phyloP scores from a whole-genome alignment of 2,888 invertebrate genomes.

The Helleia helle region DNA sequence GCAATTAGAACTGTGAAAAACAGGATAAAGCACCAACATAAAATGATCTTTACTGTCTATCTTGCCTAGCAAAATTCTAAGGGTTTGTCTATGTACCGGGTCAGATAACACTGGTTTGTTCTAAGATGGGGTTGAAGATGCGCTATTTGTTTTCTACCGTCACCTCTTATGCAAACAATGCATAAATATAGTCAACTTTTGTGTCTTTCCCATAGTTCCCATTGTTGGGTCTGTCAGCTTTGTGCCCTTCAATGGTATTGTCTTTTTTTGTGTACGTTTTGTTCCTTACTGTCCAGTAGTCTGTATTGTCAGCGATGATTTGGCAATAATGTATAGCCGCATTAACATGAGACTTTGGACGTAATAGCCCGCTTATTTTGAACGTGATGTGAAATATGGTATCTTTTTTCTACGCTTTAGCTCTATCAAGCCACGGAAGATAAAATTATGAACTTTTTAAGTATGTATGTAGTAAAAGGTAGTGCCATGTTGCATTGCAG shows the following conservation, averaged over 20 bases:
- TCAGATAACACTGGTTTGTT: constrained; percentile 29
- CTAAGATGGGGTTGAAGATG: constrained; percentile 48
- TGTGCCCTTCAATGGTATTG: constrained; percentile 41
- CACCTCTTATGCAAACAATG: constrained; percentile 69
- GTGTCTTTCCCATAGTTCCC: constrained; percentile 50
- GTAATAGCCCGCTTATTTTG: too few species aligned
- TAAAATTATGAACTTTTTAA: too few species aligned
- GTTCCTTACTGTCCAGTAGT: constrained; percentile 3
- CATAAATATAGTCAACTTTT: constrained; percentile 58
- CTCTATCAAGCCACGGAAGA: too few species aligned
- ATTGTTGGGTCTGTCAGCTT: constrained; percentile 64
- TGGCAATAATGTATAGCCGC: constrained; percentile 8
- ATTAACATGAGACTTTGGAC: background rate
- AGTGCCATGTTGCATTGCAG: too few species aligned
- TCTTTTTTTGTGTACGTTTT: constrained; percentile 29
- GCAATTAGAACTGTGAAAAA: constrained; percentile 64
- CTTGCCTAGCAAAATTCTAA: too few species aligned
- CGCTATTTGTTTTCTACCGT: constrained; percentile 65
- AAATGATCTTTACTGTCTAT: too few species aligned
- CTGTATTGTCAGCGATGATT: constrained; percentile 2
- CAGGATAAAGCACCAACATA: constrained; percentile 26
- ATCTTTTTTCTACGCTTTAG: too few species aligned
- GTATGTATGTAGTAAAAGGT: too few species aligned
- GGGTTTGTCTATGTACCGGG: too few species aligned
- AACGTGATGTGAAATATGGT: too few species aligned